phyloP scores from a whole-genome alignment of 2,113 vertebrate genomes.

The Larimichthys polyactis region DNA sequence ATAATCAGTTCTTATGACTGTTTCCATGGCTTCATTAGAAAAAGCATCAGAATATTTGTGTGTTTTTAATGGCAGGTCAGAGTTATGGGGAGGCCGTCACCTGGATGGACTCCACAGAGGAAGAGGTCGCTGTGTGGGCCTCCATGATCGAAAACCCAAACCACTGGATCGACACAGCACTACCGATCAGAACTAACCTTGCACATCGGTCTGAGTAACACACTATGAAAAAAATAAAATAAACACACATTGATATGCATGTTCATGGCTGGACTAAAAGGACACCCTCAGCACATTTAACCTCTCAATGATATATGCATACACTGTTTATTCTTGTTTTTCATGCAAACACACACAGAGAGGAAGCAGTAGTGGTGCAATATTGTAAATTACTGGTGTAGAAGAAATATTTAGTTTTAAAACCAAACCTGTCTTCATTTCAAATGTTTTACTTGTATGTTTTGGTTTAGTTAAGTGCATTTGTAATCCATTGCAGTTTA shows the following conservation, averaged over 20 bases:
- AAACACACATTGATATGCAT: not conserved
- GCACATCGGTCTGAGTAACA: constrained; percentile 67
- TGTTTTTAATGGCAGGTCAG: constrained; percentile 79
- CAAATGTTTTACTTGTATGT: constrained; percentile 13
- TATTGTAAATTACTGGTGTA: constrained; percentile 31
- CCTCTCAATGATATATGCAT: constrained; percentile 14
- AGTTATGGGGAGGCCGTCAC: constrained; percentile 91
- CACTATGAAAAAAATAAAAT: not conserved
- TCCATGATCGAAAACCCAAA: constrained; percentile 87
- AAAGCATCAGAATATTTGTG: constrained; percentile 4
- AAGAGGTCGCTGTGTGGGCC: constrained; percentile 89
- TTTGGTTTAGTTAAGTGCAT: constrained; percentile 17
- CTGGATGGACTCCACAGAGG: constrained; percentile 96
- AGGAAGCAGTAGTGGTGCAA: constrained; percentile 46
- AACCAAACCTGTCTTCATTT: constrained; percentile 29
- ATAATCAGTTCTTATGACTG: not conserved
- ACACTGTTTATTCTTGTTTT: constrained; percentile 10
- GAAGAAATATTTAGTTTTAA: constrained; percentile 17
- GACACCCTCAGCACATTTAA: constrained; percentile 12
- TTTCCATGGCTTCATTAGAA: not conserved
- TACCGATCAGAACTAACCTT: constrained; percentile 91
- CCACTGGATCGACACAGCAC: constrained; percentile 89
- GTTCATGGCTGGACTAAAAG: constrained; percentile 27
- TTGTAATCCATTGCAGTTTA: constrained; percentile 41
- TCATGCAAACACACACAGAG: constrained; percentile 23